Evolutionary conservation across 2,797 vertebrate species (phyloP).

Genomic region (Megaceryle alcyon): DNA sequence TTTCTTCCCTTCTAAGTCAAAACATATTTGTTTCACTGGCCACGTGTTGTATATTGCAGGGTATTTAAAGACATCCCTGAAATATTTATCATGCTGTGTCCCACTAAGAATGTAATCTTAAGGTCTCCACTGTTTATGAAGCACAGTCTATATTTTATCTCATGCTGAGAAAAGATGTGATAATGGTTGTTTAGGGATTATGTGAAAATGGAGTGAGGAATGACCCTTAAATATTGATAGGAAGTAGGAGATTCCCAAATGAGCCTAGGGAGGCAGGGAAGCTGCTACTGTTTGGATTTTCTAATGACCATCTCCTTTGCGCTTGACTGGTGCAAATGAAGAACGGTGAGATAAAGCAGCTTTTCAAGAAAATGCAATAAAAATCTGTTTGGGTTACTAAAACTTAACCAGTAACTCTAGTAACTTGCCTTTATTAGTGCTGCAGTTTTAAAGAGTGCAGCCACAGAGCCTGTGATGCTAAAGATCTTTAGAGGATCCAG

Average conservation of each 20-base stretch:
- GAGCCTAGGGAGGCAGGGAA: background rate
- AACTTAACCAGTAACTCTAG: background rate
- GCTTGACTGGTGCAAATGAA: background rate
- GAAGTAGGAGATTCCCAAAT: slow-evolving; percentile 44
- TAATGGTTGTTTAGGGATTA: slow-evolving; percentile 65
- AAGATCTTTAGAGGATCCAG: background rate
- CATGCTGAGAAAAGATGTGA: slow-evolving; percentile 63
- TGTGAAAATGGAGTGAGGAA: slow-evolving; percentile 68
- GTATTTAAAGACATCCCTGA: slow-evolving; percentile 15
- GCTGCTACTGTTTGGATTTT: background rate
- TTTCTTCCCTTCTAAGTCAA: background rate
- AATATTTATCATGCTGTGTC: slow-evolving; percentile 30
- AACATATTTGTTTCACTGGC: background rate
- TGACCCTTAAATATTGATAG: slow-evolving; percentile 59
- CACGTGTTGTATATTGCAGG: background rate
- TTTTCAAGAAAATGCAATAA: background rate
- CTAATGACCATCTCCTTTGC: background rate
- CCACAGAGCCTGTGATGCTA: background rate
- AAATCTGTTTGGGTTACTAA: background rate
- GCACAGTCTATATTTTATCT: slow-evolving; percentile 64
- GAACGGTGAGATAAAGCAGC: background rate
- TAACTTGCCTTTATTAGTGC: background rate
- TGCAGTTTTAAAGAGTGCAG: background rate
- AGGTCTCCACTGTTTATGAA: slow-evolving; percentile 64
- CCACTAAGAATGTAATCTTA: slow-evolving; percentile 58